Conservation (phyloP, 2,113 vertebrate species). For the Oreochromis spilurus region DNA sequence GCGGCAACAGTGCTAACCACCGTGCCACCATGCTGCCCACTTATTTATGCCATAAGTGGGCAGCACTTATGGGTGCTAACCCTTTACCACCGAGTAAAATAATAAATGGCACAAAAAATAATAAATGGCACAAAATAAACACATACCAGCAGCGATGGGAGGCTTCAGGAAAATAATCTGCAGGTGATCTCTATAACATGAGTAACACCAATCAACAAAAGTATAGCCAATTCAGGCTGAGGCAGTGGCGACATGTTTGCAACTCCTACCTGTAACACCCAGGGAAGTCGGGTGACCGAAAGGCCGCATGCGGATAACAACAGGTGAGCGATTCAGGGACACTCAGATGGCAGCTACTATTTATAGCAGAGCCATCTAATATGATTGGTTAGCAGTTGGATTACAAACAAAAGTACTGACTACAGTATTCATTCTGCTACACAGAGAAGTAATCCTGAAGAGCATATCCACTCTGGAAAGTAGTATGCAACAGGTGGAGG, state of each 20-base stretch:
- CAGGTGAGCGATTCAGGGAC: background rate
- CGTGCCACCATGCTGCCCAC: too few species aligned
- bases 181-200: background rate
- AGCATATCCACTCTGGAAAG: slow-evolving; percentile 48
- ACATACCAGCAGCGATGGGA: background rate
- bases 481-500: slow-evolving; percentile 46
- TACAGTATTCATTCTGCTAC: background rate
- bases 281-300: background rate
- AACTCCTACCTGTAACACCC: background rate
- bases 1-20: too few species aligned
- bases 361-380: background rate
- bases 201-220: background rate
- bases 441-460: slow-evolving; percentile 67
- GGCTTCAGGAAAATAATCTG: background rate
- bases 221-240: background rate
- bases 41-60: too few species aligned
- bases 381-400: background rate
- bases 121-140: background rate
- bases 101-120: background rate
- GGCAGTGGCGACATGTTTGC: background rate
- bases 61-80: too few species aligned
- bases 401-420: background rate
- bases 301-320: background rate
- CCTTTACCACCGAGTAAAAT: background rate
- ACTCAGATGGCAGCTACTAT: background rate